Base-by-base conservation (phyloP, 2,113 vertebrate species). In the Donacobius atricapilla region DNA sequence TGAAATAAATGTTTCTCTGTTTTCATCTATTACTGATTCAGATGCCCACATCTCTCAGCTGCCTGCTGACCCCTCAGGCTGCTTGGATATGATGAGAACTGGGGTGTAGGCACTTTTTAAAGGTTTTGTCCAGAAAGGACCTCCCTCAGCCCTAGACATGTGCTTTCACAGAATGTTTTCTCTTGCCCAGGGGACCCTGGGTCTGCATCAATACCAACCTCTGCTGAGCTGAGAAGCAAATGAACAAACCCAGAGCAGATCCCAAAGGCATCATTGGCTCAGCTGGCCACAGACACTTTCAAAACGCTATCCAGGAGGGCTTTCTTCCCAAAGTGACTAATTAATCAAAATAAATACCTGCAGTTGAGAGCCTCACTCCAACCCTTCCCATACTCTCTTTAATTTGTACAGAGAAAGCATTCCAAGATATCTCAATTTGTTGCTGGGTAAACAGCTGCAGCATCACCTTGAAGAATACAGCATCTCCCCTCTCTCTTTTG, bases 321-420 rank as follows among this genome's bases (percentile, higher is more conserved):
- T 95, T 94, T 94, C 84, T 93, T 94, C 44, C 13, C 56, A 57
- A 90, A 94, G 85, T 85, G 47, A 73, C 40, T 91, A 95, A 96
- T 92, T 94, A 95, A 96, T 93, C 83, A 85, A 90, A 95, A 96
- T 84, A 94, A 96, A 96, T 90, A 93, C 77, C 88, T 95, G 48
- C 56, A 83, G 70, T 85, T n/a, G 3, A 53, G 56, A 96, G 11
- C 35, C 33, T 44, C 42, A 50, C 57, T 70, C 48, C 23, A 39
- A 10, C 14, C 27, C 50, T 30, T 35, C 68, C 37, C 39, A n/a
- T 9, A 54, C 16, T 66, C 30, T 57, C 57, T 90, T 88, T 86
- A 71, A 81, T 92, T 95, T 91, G 35, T 48, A 71, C 61, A 44
- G 77, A 77, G 72, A 77, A 92, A 75, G 35, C 58, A 83, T 90